Base-by-base conservation (phyloP, 2,113 vertebrate genomes). In the Ia io region DNA sequence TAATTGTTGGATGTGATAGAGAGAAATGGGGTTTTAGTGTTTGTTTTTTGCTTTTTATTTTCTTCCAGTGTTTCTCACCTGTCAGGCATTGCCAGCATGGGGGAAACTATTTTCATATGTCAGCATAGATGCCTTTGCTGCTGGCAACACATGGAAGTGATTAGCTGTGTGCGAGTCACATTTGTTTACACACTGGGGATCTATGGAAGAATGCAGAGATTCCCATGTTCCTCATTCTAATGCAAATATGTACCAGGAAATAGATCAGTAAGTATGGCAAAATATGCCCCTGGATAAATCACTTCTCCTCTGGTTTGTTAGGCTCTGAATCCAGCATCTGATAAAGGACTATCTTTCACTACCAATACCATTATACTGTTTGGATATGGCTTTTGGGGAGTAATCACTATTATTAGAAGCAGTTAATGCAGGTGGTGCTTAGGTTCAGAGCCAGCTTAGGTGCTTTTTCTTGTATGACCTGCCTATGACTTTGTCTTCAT, bases 31-130 rank as follows among this genome's bases (percentile, higher is more conserved):
- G 18, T 32, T 80, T 11, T 4, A 22, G 7, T 1, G 49, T 63
- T 76, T 78, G 20, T 28, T 88, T 44, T 74, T 53, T 88, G 16
- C 40, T 94, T 94, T 79, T 83, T 22, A 63, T 93, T 76, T 86
- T 84, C 67, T 79, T 76, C 25, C 0, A 1, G 9, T 61, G 11
- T 53, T 23, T 9, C n/a, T 91, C 23, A 44, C 44, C 67, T 94
- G n/a, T 84, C 83, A 88, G 42, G 37, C 9, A 25, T 40, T 47
- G 20, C 76, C 30, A 74, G 14, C 59, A 44, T 23, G 6, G 1
- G n/a, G 2, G 18, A 16, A n/a, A 40, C 22, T 2, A 6, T 76
- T 84, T 86, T 37, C 49, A 11, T 84, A 56, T 49, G 70, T 32
- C 28, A 83, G n/a, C 30, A 22, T n/a, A 74, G 25, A 28, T 28